phyloP scores from a whole-genome alignment of 2,888 invertebrate genomes.

The Seira ritae region DNA sequence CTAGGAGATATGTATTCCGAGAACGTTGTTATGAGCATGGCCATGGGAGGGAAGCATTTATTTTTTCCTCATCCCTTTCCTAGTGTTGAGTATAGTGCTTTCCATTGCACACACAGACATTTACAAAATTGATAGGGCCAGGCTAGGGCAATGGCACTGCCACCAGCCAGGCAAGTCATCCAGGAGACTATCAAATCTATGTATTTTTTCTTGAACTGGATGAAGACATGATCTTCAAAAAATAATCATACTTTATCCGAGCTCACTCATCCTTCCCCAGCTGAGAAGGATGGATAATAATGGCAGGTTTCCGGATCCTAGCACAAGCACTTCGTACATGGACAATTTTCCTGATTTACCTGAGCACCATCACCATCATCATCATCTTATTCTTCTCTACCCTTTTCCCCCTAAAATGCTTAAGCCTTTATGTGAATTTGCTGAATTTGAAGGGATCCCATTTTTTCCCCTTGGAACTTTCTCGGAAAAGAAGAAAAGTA shows the following conservation, averaged over 20 bases:
- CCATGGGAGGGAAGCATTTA: too few relatives aligned
- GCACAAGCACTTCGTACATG: not conserved
- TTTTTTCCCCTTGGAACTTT: not conserved
- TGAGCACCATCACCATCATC: not conserved
- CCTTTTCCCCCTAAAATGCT: not conserved
- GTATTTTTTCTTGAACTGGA: not conserved
- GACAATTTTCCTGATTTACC: conserved; percentile 5
- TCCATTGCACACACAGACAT: too few relatives aligned
- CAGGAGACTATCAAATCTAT: not conserved
- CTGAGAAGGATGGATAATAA: not conserved
- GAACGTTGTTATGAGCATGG: too few relatives aligned
- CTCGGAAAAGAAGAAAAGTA: not conserved
- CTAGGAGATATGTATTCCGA: too few relatives aligned
- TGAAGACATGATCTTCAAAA: too few relatives aligned
- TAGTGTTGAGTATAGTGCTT: too few relatives aligned
- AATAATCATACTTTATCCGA: not conserved
- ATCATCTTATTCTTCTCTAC: not conserved
- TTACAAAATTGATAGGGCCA: too few relatives aligned
- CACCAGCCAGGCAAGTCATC: not conserved
- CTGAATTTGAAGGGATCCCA: conserved; percentile 5
- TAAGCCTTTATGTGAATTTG: not conserved
- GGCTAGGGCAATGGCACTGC: too few relatives aligned
- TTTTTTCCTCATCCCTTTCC: too few relatives aligned
- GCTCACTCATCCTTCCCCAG: not conserved
- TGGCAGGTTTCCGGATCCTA: not conserved